Conservation (phyloP, 2,888 invertebrate genomes). For the Parascotia fuliginaria region DNA sequence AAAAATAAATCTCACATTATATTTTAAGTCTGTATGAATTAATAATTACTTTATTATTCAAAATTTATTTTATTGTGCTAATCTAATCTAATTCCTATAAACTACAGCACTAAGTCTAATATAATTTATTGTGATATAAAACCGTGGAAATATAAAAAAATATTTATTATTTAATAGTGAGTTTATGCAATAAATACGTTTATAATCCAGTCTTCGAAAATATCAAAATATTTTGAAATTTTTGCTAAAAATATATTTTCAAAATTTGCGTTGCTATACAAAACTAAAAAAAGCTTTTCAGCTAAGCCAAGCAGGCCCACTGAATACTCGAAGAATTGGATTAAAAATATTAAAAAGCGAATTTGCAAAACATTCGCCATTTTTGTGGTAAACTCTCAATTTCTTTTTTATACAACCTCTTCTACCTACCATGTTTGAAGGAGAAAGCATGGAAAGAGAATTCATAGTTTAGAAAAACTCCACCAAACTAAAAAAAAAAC, state of each 20-base stretch:
- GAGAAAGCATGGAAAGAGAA: slow-evolving; percentile 85
- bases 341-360: slow-evolving; percentile 34
- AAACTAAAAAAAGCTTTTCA: slow-evolving; percentile 36
- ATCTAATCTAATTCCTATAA: slow-evolving; percentile 35
- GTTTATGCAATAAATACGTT: slow-evolving; percentile 7
- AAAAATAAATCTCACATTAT: slow-evolving; percentile 18
- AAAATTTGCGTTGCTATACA: slow-evolving; percentile 29
- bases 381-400: slow-evolving; percentile 44
- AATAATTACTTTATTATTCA: background rate
- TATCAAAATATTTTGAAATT: slow-evolving; percentile 16
- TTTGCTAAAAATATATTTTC: slow-evolving; percentile 14
- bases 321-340: slow-evolving; percentile 32
- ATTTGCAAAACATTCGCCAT: slow-evolving; percentile 26
- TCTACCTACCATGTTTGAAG: slow-evolving; percentile 85
- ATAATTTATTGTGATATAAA: slow-evolving; percentile 23
- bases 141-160: slow-evolving; percentile 10
- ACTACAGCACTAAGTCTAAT: slow-evolving; percentile 42
- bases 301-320: slow-evolving; percentile 26
- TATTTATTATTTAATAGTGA: slow-evolving; percentile 1
- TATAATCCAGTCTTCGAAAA: slow-evolving; percentile 37
- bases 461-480: slow-evolving; percentile 75
- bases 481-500: slow-evolving; percentile 47
- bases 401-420: slow-evolving; percentile 82
- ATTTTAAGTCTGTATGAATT: background rate
- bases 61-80: slow-evolving; percentile 22